Base-by-base conservation (phyloP, 1,140 invertebrate genomes). In the Cylas formicarius region DNA sequence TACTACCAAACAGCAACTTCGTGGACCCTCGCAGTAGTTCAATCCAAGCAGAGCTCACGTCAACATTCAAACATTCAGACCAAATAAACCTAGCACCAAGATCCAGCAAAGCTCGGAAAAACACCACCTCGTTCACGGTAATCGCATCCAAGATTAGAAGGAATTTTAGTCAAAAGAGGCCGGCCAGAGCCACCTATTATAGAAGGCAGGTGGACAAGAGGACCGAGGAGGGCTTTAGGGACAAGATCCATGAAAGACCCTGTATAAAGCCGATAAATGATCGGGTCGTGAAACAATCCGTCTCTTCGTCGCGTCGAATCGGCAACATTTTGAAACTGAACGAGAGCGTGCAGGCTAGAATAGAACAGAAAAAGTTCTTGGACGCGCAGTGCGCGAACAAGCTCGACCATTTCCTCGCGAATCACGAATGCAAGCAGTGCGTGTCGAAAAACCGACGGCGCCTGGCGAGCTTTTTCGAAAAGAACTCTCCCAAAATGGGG, bases 391-490 rank as follows among this genome's bases (percentile, higher is more conserved):
- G 11, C n/a, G 34, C 22, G 6, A 32, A 46, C 22, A 46, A 46
- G 27, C 28, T 46, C 3, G 37, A 47, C 16, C 41, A 47, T 19
- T 21, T 47, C 2, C 0, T 16, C 0, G 27, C 41, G n/a, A 40
- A 31, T 5, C 9, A 8, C 3, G 44, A 47, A 17, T 47, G 44
- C 20, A 24, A 8, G n/a, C 37, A 47, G 13, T 47, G 44, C 18
- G 11, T 33, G 10, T 47, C 44, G 21, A 47, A 41, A 34, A 47
- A 47, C 27, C 17, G 22, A 2, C 40, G 41, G 13, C 10, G 44
- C 5, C 10, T 47, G 2, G 8, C 27, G 1, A 38, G 41, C 1
- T 47, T 47, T 31, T 47, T 20, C n/a, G 17, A 47, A 24, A 47
- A 35, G 14, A 47, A 47, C 16, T 14, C 13, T 2, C 8, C 11